Evolutionary conservation across 2,888 invertebrate genomes (phyloP), one percentile per base, ranked within the genome.

Genomic region (Aspidiotus rigidus): DNA sequence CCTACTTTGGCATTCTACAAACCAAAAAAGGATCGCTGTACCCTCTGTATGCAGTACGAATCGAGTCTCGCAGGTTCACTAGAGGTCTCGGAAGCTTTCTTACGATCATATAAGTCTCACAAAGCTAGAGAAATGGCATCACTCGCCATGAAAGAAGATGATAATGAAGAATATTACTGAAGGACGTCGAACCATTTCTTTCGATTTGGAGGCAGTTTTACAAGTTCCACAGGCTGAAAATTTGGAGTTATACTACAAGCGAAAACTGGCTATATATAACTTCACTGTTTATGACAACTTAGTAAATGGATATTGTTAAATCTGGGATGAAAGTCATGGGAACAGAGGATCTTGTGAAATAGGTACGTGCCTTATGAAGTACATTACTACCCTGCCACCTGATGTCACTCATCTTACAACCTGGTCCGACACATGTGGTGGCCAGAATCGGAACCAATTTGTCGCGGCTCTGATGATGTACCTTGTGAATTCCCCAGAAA

Each of bases 401-500:
- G 49, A 49, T 49, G 49, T 49, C 49, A 49, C 10, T 13, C 11
- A 49, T 13, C 11, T 49, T 49, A 49, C 49, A 13, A n/a, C 11
- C 49, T 49, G 49, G 49, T 55, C 55, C 39, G 61, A 70, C 54
- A 70, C 70, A 7, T 70, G 70, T 54, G 56, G 61, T 17, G 56
- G 64, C 7, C 64, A 70, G 61, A 70, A 70, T 61, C 54, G 70
- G 1, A 71, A 71, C 54, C 69, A 71, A 62, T 61, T 39, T 59
- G 42, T 71, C 54, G 39, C 42, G 7, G 64, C 73, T 7, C 71
- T 71, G 15, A 63, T 74, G 70, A 53, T 74, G 7, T 73, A 63
- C 70, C 71, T 72, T 39, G 73, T 73, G 7, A 72, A 74, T 57
- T 72, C 57, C 11, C 71, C 63, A 56, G 55, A 70, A 41, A 70